phyloP scores from a whole-genome alignment of 2,113 vertebrate species.

The Psophia crepitans region DNA sequence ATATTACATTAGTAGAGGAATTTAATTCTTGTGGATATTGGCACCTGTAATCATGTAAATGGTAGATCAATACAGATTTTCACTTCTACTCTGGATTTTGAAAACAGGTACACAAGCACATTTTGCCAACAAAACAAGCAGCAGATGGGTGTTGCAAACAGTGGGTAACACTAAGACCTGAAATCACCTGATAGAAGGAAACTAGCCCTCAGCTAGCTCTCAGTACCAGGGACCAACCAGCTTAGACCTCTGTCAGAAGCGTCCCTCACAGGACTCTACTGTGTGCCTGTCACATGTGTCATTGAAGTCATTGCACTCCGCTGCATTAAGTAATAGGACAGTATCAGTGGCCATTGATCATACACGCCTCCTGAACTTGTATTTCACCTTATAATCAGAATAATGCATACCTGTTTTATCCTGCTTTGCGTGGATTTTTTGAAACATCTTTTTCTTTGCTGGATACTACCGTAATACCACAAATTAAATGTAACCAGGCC shows the following conservation, averaged over 20 bases:
- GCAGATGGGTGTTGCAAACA: neutral
- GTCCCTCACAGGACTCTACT: neutral
- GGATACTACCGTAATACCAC: neutral
- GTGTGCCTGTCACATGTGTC: rapidly evolving
- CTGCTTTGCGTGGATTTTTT: rapidly evolving
- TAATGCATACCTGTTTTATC: neutral
- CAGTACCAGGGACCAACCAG: neutral
- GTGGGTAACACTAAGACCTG: neutral
- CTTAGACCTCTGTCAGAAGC: neutral
- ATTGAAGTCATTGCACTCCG: neutral
- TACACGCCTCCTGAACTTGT: neutral
- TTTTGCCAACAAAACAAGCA: neutral
- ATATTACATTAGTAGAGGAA: neutral
- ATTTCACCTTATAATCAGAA: neutral
- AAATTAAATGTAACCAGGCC: neutral
- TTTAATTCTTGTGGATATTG: neutral
- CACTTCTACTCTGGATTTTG: neutral
- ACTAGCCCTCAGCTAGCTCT: neutral
- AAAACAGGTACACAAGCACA: neutral
- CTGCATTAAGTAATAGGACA: neutral
- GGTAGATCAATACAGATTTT: neutral
- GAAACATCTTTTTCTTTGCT: neutral
- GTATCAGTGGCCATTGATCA: neutral
- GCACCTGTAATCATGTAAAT: neutral
- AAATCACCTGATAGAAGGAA: neutral